Evolutionary conservation across 2,888 invertebrate species (phyloP).

Genomic region (Mylabris sibirica): DNA sequence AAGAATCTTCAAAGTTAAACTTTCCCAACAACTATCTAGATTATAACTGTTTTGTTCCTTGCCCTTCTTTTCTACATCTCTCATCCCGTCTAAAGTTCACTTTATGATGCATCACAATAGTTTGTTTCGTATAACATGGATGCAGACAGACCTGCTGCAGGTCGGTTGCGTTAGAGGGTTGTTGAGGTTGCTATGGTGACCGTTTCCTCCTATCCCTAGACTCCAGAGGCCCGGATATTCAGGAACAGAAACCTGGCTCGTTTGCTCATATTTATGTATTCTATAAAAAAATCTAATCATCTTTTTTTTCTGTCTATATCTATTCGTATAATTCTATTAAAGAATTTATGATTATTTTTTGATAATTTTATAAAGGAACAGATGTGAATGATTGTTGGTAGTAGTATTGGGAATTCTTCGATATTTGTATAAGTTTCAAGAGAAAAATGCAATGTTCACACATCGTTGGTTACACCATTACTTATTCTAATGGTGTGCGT

Average conservation of each 20-base stretch:
- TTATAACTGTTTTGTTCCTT: background rate
- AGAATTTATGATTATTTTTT: background rate
- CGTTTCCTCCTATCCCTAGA: slow-evolving; percentile 39
- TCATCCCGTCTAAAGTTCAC: background rate
- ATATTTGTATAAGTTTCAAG: slow-evolving; percentile 2
- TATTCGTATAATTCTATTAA: background rate
- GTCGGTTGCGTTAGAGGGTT: slow-evolving; percentile 35
- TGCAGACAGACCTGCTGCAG: slow-evolving; percentile 11
- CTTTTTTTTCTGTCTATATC: slow-evolving; percentile 14
- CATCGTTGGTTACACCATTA: slow-evolving; percentile 50
- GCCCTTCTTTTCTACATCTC: background rate
- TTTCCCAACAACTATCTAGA: background rate
- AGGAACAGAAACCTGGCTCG: slow-evolving; percentile 40
- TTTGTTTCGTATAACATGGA: slow-evolving; percentile 3
- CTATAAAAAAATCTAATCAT: slow-evolving; percentile 36
- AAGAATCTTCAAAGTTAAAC: background rate
- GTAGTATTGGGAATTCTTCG: background rate
- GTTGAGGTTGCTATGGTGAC: slow-evolving; percentile 47
- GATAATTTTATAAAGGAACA: background rate
- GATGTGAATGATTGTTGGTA: background rate
- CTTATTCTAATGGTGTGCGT: slow-evolving; percentile 52
- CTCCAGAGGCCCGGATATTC: slow-evolving; percentile 48
- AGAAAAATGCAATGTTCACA: slow-evolving; percentile 41
- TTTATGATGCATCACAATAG: slow-evolving; percentile 7
- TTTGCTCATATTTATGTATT: slow-evolving; percentile 30